Evolutionary conservation across 2,113 vertebrate genomes (phyloP), one percentile per base, ranked within the genome.

Genomic region (Gobio gobio): DNA sequence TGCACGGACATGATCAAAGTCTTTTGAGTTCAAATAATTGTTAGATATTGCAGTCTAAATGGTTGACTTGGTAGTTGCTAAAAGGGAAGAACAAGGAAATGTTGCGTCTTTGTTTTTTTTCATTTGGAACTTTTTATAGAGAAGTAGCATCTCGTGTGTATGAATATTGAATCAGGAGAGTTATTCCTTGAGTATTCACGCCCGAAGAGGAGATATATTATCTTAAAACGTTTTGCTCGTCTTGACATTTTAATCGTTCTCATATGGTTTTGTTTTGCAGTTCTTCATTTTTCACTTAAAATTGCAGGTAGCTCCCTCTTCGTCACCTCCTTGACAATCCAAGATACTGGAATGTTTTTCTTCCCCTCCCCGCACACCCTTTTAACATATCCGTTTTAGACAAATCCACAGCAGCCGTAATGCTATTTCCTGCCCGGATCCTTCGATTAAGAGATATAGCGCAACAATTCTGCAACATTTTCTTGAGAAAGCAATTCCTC

Each of bases 401-500:
- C 79, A 78, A 70, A 84, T 43, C 64, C 61, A 78, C 85, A 86
- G 51, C 61, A 26, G 43, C 22, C 73, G 76, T 83, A 89, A 78
- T 75, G 56, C 88, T 82, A 82, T 68, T 51, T 81, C 0, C 80
- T 83, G 81, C 51, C 59, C 86, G 86, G 87, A 72, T 89, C 83
- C 45, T 77, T 87, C 87, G 87, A 88, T 92, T 86, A 93, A 92
- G 89, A 88, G 90, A 90, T 88, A 90, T 88, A 88, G 84, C 88
- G 86, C 83, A 91, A 89, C 90, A 91, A 91, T 88, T 87, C 85
- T 77, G 82, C 68, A 75, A 66, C 79, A 87, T 81, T 81, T 90
- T 93, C 86, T 85, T 45, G 85, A 89, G 89, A 92, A 93, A 92
- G 91, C 92, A 93, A 93, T 94, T 91, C 90, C 86, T 94, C 90